Percentiles rank a stretch among this genome's conserved stretches.
phyloP scores from a whole-genome alignment of 2,113 vertebrate genomes.

The Silurus glanis region DNA sequence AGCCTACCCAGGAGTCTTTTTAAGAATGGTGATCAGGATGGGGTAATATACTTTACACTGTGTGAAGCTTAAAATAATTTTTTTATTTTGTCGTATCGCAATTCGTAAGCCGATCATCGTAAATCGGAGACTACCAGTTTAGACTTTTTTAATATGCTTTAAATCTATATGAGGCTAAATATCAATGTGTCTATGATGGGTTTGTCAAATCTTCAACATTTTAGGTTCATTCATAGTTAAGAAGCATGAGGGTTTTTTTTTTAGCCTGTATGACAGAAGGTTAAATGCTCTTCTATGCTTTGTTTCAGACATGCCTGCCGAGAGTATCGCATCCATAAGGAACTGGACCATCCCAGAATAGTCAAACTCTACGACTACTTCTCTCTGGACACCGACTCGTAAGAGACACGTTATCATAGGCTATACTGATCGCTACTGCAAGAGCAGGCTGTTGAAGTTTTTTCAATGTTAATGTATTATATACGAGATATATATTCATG shows the following conservation, averaged over 20 bases:
- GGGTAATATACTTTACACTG: too few species aligned
- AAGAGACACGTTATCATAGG: conserved; percentile 69
- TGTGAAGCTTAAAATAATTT: too few species aligned
- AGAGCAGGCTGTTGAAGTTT: not conserved
- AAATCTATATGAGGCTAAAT: not conserved
- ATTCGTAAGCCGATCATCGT: too few species aligned
- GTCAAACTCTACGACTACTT: conserved; percentile 99
- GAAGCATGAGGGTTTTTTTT: not conserved
- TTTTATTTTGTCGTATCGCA: too few species aligned
- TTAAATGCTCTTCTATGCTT: not conserved
- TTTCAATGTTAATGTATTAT: too few species aligned
- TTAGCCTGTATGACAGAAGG: not conserved
- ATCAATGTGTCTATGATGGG: not conserved
- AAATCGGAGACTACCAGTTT: not conserved
- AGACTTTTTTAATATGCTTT: not conserved
- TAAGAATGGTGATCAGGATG: too few species aligned
- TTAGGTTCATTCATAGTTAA: not conserved
- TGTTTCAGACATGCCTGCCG: conserved; percentile 89
- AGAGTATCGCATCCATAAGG: conserved; percentile 99
- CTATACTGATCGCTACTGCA: too few species aligned
- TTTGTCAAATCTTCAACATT: not conserved
- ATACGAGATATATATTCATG: not conserved
- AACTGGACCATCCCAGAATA: conserved; percentile 98
- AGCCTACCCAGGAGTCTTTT: too few species aligned
- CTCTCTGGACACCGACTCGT: conserved; percentile 99